These are phyloP conservation scores for Drosophila eugracilis DNA, from an alignment of 1,140 invertebrate species.

Conservation along the genomic window DNA sequence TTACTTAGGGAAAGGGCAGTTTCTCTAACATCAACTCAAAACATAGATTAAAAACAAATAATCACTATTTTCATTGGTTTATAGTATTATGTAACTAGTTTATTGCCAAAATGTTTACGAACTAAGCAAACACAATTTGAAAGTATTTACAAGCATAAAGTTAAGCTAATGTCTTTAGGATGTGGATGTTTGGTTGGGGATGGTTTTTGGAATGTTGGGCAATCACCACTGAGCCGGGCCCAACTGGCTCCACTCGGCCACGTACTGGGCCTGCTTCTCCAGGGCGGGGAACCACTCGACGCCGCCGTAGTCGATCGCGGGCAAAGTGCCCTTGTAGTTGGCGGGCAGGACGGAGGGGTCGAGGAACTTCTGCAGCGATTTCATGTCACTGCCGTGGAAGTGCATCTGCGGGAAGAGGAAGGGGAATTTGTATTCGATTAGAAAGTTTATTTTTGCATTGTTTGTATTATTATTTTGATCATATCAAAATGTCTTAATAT, in stretches of 20 bases:
- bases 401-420: constrained; percentile 87
- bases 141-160: constrained; percentile 63
- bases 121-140: constrained; percentile 68
- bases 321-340: constrained; percentile 88
- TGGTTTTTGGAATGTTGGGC: constrained; percentile 13
- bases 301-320: constrained; percentile 90
- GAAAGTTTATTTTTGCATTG: neutral
- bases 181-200: constrained; percentile 3
- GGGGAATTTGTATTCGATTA: constrained; percentile 84
- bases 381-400: constrained; percentile 91
- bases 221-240: constrained; percentile 86
- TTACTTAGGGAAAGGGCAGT: no score
- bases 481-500: no score
- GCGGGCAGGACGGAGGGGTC: constrained; percentile 89
- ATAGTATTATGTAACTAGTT: constrained; percentile 67
- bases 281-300: constrained; percentile 90
- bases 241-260: constrained; percentile 88
- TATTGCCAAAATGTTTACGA: constrained; percentile 66
- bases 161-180: constrained; percentile 50
- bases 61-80: constrained; percentile 13
- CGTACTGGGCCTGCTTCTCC: constrained; percentile 87
- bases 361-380: constrained; percentile 91
- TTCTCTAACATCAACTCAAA: no score
- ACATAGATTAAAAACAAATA: no score
- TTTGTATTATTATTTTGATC: neutral